Evolutionary conservation across 2,113 vertebrate genomes (phyloP).

Genomic region (Mola mola): DNA sequence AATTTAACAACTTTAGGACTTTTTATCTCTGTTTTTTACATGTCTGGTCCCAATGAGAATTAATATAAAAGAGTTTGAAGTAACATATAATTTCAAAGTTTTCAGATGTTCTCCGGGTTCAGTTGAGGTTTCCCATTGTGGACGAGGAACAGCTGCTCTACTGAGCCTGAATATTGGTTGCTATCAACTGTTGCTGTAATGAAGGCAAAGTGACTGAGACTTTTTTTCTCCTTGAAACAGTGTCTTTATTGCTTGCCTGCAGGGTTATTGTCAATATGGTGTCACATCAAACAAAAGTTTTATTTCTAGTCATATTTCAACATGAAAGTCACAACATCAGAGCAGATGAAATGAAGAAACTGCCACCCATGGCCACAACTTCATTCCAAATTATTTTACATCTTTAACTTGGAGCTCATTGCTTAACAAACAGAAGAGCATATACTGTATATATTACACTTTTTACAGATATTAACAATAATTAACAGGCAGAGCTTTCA

Average conservation of each 20-base stretch:
- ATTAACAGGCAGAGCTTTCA: neutral
- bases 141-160: slow-evolving; percentile 3
- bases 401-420: neutral
- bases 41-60: slow-evolving; percentile 26
- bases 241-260: slow-evolving; percentile 18
- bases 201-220: slow-evolving; percentile 12
- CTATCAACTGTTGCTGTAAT: slow-evolving; percentile 10
- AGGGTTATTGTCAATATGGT: slow-evolving; percentile 18
- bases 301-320: slow-evolving; percentile 8
- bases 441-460: neutral
- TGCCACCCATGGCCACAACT: neutral
- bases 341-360: slow-evolving; percentile 13
- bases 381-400: slow-evolving; percentile 13
- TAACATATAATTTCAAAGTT: slow-evolving; percentile 6
- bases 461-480: neutral
- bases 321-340: slow-evolving; percentile 16
- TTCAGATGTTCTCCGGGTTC: slow-evolving; percentile 20
- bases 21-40: slow-evolving; percentile 26
- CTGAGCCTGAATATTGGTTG: neutral
- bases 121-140: slow-evolving; percentile 2
- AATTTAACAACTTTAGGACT: slow-evolving; percentile 16
- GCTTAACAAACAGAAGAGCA: slow-evolving; percentile 4
- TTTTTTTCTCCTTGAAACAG: slow-evolving; percentile 22
- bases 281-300: slow-evolving; percentile 31
- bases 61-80: slow-evolving; percentile 33